phyloP scores from a whole-genome alignment of 2,888 invertebrate genomes.

The Pyrocoelia pectoralis region DNA sequence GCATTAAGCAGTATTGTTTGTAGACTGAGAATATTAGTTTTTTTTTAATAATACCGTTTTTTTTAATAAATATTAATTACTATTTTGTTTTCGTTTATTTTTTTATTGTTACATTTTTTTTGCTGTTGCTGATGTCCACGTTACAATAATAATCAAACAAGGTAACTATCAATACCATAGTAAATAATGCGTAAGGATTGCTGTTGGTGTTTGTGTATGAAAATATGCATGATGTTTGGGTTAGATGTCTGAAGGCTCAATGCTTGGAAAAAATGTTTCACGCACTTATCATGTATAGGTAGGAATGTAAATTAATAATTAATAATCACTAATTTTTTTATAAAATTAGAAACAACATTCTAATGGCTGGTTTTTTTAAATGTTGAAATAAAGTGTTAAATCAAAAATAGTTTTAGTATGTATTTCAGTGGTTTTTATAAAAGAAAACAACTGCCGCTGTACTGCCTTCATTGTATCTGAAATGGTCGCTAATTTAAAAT shows the following conservation, averaged over 20 bases:
- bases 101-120: slow-evolving; percentile 4
- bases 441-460: slow-evolving; percentile 47
- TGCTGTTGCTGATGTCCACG: slow-evolving; percentile 7
- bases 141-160: slow-evolving; percentile 3
- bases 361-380: not conserved
- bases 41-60: slow-evolving; percentile 5
- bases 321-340: slow-evolving; percentile 8
- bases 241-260: slow-evolving; percentile 6
- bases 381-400: not conserved
- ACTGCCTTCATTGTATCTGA: slow-evolving; percentile 48
- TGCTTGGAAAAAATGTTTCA: slow-evolving; percentile 27
- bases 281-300: slow-evolving; percentile 28
- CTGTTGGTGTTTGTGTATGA: slow-evolving; percentile 4
- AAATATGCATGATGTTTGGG: not conserved
- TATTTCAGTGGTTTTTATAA: slow-evolving; percentile 23
- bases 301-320: slow-evolving; percentile 18
- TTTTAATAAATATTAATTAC: slow-evolving; percentile 3
- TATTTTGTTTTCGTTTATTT: not conserved
- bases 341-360: not conserved
- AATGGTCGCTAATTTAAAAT: slow-evolving; percentile 40
- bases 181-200: slow-evolving; percentile 3
- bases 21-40: slow-evolving; percentile 16
- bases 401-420: slow-evolving; percentile 8
- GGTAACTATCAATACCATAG: slow-evolving; percentile 9
- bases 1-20: slow-evolving; percentile 24